These are phyloP conservation scores for Phylloscopus collybita DNA, from an alignment of 2,797 vertebrate genomes.

Conservation along the genomic window DNA sequence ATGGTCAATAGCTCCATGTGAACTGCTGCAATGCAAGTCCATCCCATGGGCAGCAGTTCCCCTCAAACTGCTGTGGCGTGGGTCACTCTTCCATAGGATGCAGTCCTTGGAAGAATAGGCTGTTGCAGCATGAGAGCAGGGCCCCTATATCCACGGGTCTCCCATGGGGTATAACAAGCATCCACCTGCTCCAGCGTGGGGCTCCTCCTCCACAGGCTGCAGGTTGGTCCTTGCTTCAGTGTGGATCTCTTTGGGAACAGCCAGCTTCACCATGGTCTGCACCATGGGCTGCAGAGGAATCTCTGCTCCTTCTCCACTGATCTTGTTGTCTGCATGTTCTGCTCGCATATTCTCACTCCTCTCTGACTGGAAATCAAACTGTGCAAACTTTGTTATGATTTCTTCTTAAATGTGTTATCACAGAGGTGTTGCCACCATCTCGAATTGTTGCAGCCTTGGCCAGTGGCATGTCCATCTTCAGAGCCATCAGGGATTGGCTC, in stretches of 20 bases:
- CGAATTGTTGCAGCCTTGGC: rapidly evolving
- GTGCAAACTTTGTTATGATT: neutral
- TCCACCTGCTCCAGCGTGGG: too few species aligned
- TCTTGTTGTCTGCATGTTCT: neutral
- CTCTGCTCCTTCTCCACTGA: neutral
- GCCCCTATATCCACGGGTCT: neutral
- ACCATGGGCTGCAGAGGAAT: neutral
- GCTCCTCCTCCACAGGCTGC: neutral
- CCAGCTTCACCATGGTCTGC: neutral
- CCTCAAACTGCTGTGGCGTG: neutral
- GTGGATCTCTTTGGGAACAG: neutral
- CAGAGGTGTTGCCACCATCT: rapidly evolving
- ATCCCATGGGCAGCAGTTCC: neutral
- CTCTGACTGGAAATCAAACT: neutral
- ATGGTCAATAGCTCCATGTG: neutral
- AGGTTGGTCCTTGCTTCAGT: neutral
- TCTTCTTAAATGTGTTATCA: neutral
- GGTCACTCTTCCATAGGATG: neutral
- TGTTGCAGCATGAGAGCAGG: neutral
- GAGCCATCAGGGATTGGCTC: neutral
- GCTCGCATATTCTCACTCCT: neutral
- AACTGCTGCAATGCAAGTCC: neutral
- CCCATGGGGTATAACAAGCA: neutral
- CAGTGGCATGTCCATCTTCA: rapidly evolving
- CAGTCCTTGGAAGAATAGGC: neutral